A percentile compares a stretch with the other conserved stretches of the same genome.
These are phyloP conservation scores for Oconnorella tubifera DNA, from an alignment of 2,888 invertebrate species.

Conservation along the genomic window DNA sequence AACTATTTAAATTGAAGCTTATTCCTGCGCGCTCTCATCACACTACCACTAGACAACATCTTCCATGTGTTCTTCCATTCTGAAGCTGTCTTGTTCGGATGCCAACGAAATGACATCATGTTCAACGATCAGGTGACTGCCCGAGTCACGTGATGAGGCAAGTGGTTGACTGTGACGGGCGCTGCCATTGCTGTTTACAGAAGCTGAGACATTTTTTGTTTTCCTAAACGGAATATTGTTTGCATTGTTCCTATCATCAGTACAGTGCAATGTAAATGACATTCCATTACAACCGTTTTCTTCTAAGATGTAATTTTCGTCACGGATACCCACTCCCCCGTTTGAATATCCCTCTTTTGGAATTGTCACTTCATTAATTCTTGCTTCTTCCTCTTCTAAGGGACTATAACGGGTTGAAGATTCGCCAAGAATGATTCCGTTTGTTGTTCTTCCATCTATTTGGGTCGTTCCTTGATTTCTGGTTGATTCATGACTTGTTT, in stretches of 20 bases:
- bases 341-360: not conserved
- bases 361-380: not conserved
- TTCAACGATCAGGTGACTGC: not conserved
- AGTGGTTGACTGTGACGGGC: not conserved
- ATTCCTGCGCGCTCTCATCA: too few species aligned
- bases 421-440: not conserved
- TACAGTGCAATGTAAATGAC: too few species aligned
- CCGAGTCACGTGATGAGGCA: not conserved
- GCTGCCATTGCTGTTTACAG: not conserved
- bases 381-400: not conserved
- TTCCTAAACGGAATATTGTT: not conserved
- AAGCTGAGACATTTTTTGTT: not conserved
- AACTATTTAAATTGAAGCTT: too few species aligned
- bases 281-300: not conserved
- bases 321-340: too few species aligned
- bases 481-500: not conserved
- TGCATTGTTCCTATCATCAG: too few species aligned
- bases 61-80: not conserved
- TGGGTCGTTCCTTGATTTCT: not conserved
- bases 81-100: not conserved
- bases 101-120: slow-evolving; percentile 1
- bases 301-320: too few species aligned
- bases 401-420: not conserved
- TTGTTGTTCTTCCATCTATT: not conserved
- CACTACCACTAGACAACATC: not conserved